These are phyloP conservation scores for Strigamia crassipes DNA, from an alignment of 2,888 invertebrate genomes.

Conservation along the genomic window DNA sequence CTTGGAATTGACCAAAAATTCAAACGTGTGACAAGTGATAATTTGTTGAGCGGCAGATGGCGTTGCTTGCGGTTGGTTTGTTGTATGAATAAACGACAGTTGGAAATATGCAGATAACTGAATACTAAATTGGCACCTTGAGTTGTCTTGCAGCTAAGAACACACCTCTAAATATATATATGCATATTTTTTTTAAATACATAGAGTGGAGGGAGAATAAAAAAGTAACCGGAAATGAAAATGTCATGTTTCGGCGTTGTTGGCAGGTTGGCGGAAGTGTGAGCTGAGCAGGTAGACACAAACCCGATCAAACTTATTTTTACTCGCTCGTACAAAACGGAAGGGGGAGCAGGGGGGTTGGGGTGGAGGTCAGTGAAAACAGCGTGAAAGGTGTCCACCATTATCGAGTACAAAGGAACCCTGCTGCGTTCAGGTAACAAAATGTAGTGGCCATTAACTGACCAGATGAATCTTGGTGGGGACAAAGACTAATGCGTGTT, in stretches of 20 bases:
- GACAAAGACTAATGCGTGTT: slow-evolving; percentile 13
- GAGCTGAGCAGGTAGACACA: background rate
- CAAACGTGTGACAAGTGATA: slow-evolving; percentile 19
- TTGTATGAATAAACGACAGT: slow-evolving; percentile 14
- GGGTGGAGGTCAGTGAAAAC: background rate
- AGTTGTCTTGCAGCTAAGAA: background rate
- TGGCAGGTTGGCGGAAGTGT: slow-evolving; percentile 25
- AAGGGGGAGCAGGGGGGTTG: background rate
- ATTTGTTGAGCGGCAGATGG: slow-evolving; percentile 34
- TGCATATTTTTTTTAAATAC: background rate
- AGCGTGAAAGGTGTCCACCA: slow-evolving; percentile 29
- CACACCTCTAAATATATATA: background rate
- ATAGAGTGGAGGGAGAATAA: background rate
- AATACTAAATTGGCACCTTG: slow-evolving; percentile 32
- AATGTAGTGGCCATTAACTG: slow-evolving; percentile 27
- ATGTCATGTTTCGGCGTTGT: background rate
- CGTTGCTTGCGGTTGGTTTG: background rate
- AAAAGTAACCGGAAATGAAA: background rate
- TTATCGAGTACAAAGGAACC: background rate
- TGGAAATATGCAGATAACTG: slow-evolving; percentile 32
- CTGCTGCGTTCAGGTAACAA: slow-evolving; percentile 5
- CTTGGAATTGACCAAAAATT: slow-evolving; percentile 28
- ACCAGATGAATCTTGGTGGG: background rate
- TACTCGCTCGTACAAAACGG: background rate
- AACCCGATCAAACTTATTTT: slow-evolving; percentile 28